Evolutionary conservation across 2,113 vertebrate species (phyloP).

Genomic region (Mustelus asterias): DNA sequence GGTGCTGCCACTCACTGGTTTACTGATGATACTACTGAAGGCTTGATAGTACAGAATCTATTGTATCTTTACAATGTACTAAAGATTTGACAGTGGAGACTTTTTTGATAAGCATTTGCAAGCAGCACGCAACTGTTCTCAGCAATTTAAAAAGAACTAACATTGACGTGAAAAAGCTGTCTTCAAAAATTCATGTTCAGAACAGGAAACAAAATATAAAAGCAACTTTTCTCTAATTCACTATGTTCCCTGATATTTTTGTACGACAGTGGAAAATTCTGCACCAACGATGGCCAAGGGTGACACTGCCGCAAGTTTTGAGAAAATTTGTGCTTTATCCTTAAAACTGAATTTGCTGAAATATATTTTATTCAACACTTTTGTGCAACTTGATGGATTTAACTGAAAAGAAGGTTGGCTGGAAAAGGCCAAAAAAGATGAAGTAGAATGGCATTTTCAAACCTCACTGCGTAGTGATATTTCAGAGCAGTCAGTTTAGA

Average conservation of each 20-base stretch:
- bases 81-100: neutral
- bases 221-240: neutral
- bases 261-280: neutral
- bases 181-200: neutral
- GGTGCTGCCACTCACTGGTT: conserved; percentile 78
- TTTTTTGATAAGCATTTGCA: neutral
- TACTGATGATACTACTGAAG: neutral
- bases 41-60: neutral
- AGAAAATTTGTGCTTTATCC: neutral
- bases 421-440: neutral
- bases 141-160: neutral
- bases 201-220: neutral
- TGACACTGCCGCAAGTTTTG: neutral
- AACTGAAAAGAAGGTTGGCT: neutral
- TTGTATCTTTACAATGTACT: neutral
- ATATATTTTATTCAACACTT: neutral
- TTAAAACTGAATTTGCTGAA: neutral
- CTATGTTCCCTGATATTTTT: neutral
- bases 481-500: neutral
- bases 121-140: neutral
- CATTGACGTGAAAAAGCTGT: neutral
- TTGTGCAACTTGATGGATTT: neutral
- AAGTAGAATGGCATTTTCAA: neutral
- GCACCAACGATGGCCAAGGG: neutral
- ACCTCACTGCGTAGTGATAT: neutral